phyloP scores from a whole-genome alignment of 2,797 vertebrate species.

The Adelosebastes latens region DNA sequence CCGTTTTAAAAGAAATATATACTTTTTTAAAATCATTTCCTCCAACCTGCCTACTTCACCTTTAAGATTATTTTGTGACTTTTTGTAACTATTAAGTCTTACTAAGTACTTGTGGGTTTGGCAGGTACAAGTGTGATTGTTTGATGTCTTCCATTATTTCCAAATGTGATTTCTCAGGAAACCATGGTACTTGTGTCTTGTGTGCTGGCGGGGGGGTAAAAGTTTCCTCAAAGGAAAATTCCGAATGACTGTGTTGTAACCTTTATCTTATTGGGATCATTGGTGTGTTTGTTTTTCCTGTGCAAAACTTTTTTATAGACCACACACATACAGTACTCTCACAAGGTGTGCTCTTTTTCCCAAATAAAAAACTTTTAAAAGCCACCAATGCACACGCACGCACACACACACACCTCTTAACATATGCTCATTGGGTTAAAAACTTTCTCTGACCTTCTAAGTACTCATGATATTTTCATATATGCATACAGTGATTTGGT shows the following conservation, averaged over 20 bases:
- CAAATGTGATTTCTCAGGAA: not conserved
- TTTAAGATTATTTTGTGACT: not conserved
- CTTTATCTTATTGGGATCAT: slow-evolving; percentile 36
- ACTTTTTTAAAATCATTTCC: too few species aligned
- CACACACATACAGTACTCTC: slow-evolving; percentile 18
- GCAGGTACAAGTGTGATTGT: not conserved
- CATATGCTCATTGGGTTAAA: not conserved
- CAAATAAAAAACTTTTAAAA: slow-evolving; percentile 20
- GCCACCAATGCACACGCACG: not conserved
- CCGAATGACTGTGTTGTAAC: slow-evolving; percentile 1
- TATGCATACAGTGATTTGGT: not conserved
- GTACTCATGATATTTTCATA: not conserved
- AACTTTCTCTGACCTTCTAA: not conserved
- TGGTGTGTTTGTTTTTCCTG: slow-evolving; percentile 32
- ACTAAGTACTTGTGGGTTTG: not conserved
- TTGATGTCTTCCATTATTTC: not conserved
- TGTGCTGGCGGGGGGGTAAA: not conserved
- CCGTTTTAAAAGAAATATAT: too few species aligned
- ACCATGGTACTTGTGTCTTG: not conserved
- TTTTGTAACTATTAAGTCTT: not conserved
- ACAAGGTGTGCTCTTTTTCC: slow-evolving; percentile 18
- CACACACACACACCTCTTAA: not conserved
- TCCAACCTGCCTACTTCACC: too few species aligned
- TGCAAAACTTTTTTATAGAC: slow-evolving; percentile 36
- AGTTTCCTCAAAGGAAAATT: slow-evolving; percentile 34